phyloP scores from a whole-genome alignment of 2,888 invertebrate genomes.

The Ennomos fuscantarius region DNA sequence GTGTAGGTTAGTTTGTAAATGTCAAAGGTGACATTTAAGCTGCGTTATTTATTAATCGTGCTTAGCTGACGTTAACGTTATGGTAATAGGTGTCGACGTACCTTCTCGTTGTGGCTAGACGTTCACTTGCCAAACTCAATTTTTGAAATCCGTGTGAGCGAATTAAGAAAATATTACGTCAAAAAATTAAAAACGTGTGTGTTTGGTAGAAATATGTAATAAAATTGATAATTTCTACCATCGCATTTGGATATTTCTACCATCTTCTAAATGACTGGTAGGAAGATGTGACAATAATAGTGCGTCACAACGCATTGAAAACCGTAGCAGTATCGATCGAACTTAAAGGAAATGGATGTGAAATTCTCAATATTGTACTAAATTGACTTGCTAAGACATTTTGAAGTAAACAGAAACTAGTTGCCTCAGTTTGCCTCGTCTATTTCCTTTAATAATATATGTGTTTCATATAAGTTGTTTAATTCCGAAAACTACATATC shows the following conservation, averaged over 20 bases:
- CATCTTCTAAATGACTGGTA: slow-evolving; percentile 21
- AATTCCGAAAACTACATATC: slow-evolving; percentile 30
- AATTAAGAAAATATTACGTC: slow-evolving; percentile 33
- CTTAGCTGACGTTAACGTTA: slow-evolving; percentile 66
- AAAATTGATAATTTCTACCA: slow-evolving; percentile 1
- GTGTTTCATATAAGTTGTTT: slow-evolving; percentile 19
- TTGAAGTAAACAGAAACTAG: too few relatives aligned
- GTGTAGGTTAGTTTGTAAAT: slow-evolving; percentile 65
- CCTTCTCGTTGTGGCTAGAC: slow-evolving; percentile 34
- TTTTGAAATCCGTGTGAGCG: slow-evolving; percentile 67
- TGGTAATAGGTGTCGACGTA: slow-evolving; percentile 46
- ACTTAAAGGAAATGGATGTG: too few relatives aligned
- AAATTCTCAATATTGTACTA: too few relatives aligned
- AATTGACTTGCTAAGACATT: too few relatives aligned
- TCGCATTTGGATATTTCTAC: slow-evolving; percentile 1
- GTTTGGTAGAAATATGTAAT: slow-evolving; percentile 7
- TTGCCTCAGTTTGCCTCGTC: too few relatives aligned
- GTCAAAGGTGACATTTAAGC: slow-evolving; percentile 46
- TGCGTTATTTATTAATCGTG: slow-evolving; percentile 62
- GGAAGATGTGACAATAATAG: slow-evolving; percentile 19
- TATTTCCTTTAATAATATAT: too few relatives aligned
- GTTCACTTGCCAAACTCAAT: slow-evolving; percentile 67
- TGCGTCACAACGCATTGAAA: too few relatives aligned
- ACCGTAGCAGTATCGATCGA: too few relatives aligned
- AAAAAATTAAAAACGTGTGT: background rate